A percentile compares a stretch with the other conserved stretches of the same genome.
These are phyloP conservation scores for Philantomba maxwellii DNA, from an alignment of 2,113 vertebrate species.

Conservation along the genomic window DNA sequence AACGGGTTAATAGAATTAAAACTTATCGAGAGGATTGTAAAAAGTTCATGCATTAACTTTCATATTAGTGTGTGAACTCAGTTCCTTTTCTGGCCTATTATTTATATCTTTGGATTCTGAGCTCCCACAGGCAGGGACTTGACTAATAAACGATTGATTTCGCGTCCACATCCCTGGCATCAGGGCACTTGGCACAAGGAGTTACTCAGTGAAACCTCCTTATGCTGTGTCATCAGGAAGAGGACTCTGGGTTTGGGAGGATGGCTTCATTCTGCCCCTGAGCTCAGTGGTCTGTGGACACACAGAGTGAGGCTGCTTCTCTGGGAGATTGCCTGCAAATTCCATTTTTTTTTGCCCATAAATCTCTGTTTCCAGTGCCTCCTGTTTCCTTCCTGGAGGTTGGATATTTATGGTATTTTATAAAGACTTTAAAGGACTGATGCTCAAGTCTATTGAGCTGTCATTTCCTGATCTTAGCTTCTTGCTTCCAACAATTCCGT, in stretches of 20 bases:
- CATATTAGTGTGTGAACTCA: not conserved
- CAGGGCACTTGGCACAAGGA: not conserved
- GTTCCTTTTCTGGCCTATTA: not conserved
- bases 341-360: not conserved
- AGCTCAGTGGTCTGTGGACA: not conserved
- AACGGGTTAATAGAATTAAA: not conserved
- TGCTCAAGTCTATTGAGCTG: not conserved
- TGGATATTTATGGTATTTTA: not conserved
- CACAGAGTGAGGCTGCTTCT: not conserved
- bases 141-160: not conserved
- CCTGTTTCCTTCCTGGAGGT: not conserved
- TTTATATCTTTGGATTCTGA: constrained; percentile 2
- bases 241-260: not conserved
- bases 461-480: not conserved
- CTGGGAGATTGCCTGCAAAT: not conserved
- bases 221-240: not conserved
- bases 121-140: not conserved
- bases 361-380: not conserved
- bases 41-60: not conserved
- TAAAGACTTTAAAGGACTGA: not conserved
- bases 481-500: not conserved
- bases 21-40: not conserved
- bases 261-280: not conserved
- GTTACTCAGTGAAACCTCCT: not conserved
- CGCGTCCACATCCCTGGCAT: not conserved